These are phyloP conservation scores for Epinephelus coioides DNA, from an alignment of 2,797 vertebrate genomes.

Conservation along the genomic window DNA sequence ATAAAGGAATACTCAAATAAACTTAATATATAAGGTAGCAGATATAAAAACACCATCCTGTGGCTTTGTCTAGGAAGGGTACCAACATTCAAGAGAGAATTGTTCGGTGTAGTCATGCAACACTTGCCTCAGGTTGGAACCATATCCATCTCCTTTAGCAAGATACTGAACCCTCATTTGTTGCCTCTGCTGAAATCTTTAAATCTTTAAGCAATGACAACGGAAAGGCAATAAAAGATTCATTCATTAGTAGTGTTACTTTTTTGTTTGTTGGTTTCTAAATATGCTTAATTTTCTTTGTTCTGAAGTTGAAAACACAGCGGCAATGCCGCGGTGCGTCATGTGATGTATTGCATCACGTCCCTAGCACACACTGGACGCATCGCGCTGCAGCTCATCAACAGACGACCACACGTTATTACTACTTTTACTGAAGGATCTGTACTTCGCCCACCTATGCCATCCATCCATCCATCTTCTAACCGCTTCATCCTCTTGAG, in stretches of 20 bases:
- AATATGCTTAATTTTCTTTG: not conserved
- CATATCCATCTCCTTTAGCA: not conserved
- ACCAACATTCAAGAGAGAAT: not conserved
- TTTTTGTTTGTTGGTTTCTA: not conserved
- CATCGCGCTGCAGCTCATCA: too few relatives aligned
- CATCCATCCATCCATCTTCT: too few relatives aligned
- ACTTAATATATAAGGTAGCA: not conserved
- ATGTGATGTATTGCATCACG: too few relatives aligned
- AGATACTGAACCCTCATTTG: not conserved
- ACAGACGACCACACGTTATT: too few relatives aligned
- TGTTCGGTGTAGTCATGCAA: not conserved
- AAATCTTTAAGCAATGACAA: too few relatives aligned
- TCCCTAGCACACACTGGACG: too few relatives aligned
- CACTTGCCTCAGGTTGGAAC: not conserved
- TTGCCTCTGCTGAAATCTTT: not conserved
- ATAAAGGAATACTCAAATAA: conserved; percentile 34
- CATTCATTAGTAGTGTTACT: too few relatives aligned
- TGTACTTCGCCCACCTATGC: too few relatives aligned
- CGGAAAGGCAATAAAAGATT: not conserved
- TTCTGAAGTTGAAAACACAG: too few relatives aligned
- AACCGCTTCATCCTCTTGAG: too few relatives aligned
- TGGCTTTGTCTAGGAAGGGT: not conserved
- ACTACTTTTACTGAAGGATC: too few relatives aligned
- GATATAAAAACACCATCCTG: not conserved
- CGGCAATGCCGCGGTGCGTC: too few relatives aligned